Conservation (phyloP, 2,888 invertebrate species). For the Julus scanicus region DNA sequence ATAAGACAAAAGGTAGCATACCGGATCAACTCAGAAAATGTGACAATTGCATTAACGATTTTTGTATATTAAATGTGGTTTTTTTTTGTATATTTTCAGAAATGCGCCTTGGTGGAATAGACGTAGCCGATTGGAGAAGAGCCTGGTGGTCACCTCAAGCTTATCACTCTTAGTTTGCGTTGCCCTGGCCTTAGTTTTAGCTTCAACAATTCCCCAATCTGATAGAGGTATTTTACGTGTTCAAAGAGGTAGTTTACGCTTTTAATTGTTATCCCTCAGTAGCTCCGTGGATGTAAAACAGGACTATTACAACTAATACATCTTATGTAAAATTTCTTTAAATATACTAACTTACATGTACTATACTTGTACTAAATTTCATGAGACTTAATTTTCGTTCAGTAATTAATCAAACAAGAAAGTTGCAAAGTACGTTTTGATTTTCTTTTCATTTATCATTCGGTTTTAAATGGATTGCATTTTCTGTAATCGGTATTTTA, state of each 20-base stretch:
- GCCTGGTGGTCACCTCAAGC: conserved; percentile 73
- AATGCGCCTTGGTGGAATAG: conserved; percentile 79
- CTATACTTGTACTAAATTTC: too few species aligned
- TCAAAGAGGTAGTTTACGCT: conserved; percentile 48
- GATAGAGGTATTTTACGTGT: conserved; percentile 54
- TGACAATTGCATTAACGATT: not conserved
- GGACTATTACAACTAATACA: conserved; percentile 5
- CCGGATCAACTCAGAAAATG: too few species aligned
- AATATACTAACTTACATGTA: too few species aligned
- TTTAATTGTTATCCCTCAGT: not conserved
- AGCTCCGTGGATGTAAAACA: not conserved
- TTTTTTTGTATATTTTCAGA: conserved; percentile 50
- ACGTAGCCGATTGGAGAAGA: conserved; percentile 78
- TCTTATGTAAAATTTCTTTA: too few species aligned
- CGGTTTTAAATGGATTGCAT: too few species aligned
- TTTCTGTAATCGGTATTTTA: too few species aligned
- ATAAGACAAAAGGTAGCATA: too few species aligned
- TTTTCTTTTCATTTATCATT: too few species aligned
- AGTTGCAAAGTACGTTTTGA: too few species aligned
- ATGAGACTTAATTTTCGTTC: too few species aligned
- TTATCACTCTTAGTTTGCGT: conserved; percentile 73
- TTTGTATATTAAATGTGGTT: conserved; percentile 1
- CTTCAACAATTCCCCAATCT: conserved; percentile 64
- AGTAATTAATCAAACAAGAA: too few species aligned
- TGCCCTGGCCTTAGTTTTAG: conserved; percentile 74